Base-by-base conservation (phyloP, 2,888 invertebrate species). In the Caenorhabditis afra region DNA sequence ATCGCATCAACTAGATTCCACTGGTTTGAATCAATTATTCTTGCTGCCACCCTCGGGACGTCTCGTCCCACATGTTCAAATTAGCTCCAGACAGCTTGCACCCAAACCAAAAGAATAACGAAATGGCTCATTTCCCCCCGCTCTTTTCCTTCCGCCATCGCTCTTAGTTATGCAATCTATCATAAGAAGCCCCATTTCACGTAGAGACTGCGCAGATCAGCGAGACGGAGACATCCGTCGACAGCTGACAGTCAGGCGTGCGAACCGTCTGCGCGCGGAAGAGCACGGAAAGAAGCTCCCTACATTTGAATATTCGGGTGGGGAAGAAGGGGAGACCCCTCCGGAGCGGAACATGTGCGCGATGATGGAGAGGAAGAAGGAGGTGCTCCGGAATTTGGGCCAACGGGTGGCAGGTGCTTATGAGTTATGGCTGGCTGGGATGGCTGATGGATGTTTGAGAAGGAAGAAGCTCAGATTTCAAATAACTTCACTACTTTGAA, bases 201-300 rank as follows among this genome's bases (percentile, higher is more conserved):
- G 47, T 47, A 71, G 41, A 52, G 3, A 64, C 39, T 23, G 47
- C 49, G 57, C 11, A 5, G 44, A 64, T 55, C 61, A 29, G 20
- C 7, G 64, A 71, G 64, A 64, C 64, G 71, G 14, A 39, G 47
- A 55, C 39, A 50, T 18, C 57, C 20, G n/a, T 18, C 59, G 71
- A 71, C 71, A 71, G 71, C 71, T 71, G 71, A 71, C 71, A 71
- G 71, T 62, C 71, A 71, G 57, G 57, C 57, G 57, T 57, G 57
- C 57, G 57, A 57, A 57, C 57, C 57, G 71, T 70, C 70, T 70
- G 70, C 70, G 70, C 70, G 61, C 61, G 41, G 29, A 62, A 23
- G 55, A 71, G 71, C 62, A 23, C 62, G 44, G 68, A 41, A 5
- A 53, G 58, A 49, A 57, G 68, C 59, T 59, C 59, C 39, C 22